Evolutionary conservation across 2,888 invertebrate genomes (phyloP).

Genomic region (Dione juno): DNA sequence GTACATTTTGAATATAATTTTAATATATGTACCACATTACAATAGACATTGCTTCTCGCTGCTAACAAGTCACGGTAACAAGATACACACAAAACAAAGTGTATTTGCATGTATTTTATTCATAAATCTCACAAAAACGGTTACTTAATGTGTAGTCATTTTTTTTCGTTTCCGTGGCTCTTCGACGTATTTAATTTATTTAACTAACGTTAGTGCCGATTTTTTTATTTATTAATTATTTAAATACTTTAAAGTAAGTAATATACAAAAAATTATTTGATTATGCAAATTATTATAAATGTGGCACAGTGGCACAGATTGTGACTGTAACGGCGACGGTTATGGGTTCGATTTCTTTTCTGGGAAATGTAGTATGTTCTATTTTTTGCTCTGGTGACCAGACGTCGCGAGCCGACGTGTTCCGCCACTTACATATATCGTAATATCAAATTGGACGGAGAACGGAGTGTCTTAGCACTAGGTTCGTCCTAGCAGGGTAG

Average conservation of each 20-base stretch:
- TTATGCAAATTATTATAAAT: too few species aligned
- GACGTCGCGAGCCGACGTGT: too few species aligned
- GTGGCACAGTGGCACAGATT: too few species aligned
- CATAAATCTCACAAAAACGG: slow-evolving; percentile 8
- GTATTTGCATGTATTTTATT: slow-evolving; percentile 8
- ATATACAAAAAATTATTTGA: too few species aligned
- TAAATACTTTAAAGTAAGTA: neutral
- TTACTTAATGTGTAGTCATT: neutral
- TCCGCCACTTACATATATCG: too few species aligned
- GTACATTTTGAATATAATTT: neutral
- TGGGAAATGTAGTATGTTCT: too few species aligned
- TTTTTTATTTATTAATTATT: neutral
- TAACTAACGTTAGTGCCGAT: neutral
- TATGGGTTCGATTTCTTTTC: too few species aligned
- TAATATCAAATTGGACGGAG: too few species aligned
- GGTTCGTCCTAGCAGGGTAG: too few species aligned
- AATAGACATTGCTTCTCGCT: neutral
- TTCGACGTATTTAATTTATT: neutral
- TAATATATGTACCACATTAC: neutral
- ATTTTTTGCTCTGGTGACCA: too few species aligned
- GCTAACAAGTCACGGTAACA: slow-evolving; percentile 9
- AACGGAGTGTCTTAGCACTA: too few species aligned
- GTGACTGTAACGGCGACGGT: too few species aligned
- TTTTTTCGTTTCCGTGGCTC: slow-evolving; percentile 10
- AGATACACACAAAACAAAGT: slow-evolving; percentile 1